These are phyloP conservation scores for Perccottus glenii DNA, from an alignment of 2,113 vertebrate species.

Conservation along the genomic window DNA sequence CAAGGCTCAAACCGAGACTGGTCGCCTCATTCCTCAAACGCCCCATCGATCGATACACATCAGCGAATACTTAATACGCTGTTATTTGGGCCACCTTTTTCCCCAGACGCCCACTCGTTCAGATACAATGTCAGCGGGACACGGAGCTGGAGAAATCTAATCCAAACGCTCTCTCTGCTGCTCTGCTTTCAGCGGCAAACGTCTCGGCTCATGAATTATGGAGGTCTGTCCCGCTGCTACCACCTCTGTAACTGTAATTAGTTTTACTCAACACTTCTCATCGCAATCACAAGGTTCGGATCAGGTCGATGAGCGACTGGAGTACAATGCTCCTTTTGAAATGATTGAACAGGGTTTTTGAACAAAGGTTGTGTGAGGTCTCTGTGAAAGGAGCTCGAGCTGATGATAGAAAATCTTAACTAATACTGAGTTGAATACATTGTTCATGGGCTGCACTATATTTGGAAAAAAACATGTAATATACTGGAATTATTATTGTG, in stretches of 20 bases:
- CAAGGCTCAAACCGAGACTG: not conserved
- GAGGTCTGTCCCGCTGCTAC: constrained; percentile 54
- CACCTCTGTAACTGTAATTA: constrained; percentile 66
- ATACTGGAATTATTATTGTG: too few relatives aligned
- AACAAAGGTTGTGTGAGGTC: too few relatives aligned
- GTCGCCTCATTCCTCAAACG: not conserved
- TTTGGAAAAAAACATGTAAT: too few relatives aligned
- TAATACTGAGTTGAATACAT: too few relatives aligned
- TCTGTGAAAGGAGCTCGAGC: too few relatives aligned
- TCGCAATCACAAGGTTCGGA: constrained; percentile 37
- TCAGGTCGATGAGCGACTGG: constrained; percentile 3
- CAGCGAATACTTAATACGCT: constrained; percentile 7
- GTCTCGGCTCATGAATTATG: constrained; percentile 70
- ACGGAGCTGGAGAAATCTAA: constrained; percentile 35
- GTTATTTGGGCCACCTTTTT: not conserved
- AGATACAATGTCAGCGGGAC: constrained; percentile 7
- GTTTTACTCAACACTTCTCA: constrained; percentile 52
- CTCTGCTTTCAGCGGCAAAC: constrained; percentile 39
- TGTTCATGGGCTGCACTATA: too few relatives aligned
- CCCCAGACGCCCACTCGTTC: not conserved
- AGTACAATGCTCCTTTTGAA: constrained; percentile 41
- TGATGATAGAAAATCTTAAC: too few relatives aligned
- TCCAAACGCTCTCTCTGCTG: constrained; percentile 14
- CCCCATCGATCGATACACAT: constrained; percentile 16
- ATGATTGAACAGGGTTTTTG: too few relatives aligned